These are phyloP conservation scores for Platerodrilus igneus DNA, from an alignment of 2,888 invertebrate genomes.

Conservation along the genomic window DNA sequence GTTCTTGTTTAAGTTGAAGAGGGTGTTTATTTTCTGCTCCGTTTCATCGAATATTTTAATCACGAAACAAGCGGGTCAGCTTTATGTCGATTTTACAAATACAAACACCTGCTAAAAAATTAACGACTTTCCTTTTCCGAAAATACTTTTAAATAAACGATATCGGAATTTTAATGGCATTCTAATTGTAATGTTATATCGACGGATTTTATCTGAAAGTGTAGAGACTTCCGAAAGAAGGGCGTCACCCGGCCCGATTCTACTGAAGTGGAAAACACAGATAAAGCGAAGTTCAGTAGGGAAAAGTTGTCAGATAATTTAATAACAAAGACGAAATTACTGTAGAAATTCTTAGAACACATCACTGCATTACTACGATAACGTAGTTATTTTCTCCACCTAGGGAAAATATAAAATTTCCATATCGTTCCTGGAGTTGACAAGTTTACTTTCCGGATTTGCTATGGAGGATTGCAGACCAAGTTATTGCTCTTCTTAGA, in stretches of 20 bases:
- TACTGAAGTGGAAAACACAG: slow-evolving; percentile 48
- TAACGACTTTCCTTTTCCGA: too few species aligned
- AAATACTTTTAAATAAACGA: not conserved
- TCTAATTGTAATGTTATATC: slow-evolving; percentile 29
- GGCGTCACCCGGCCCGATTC: slow-evolving; percentile 27
- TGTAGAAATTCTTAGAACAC: slow-evolving; percentile 43
- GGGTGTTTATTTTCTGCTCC: slow-evolving; percentile 12
- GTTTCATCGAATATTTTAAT: slow-evolving; percentile 1
- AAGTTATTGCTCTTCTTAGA: too few species aligned
- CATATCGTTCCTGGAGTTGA: slow-evolving; percentile 24
- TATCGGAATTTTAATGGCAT: slow-evolving; percentile 12
- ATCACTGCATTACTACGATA: slow-evolving; percentile 46
- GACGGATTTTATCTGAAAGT: slow-evolving; percentile 32
- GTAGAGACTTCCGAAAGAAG: slow-evolving; percentile 23
- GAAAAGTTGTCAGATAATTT: slow-evolving; percentile 50
- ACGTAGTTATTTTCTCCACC: slow-evolving; percentile 33
- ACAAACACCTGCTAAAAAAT: not conserved
- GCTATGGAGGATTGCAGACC: too few species aligned
- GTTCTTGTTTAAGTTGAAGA: not conserved
- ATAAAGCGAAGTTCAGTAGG: slow-evolving; percentile 47
- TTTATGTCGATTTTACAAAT: not conserved
- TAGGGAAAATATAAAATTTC: slow-evolving; percentile 27
- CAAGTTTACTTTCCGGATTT: slow-evolving; percentile 24
- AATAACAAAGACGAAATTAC: slow-evolving; percentile 50
- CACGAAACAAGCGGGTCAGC: too few species aligned